Conservation (phyloP, 2,797 vertebrate species). For the Muscicapa comitata region DNA sequence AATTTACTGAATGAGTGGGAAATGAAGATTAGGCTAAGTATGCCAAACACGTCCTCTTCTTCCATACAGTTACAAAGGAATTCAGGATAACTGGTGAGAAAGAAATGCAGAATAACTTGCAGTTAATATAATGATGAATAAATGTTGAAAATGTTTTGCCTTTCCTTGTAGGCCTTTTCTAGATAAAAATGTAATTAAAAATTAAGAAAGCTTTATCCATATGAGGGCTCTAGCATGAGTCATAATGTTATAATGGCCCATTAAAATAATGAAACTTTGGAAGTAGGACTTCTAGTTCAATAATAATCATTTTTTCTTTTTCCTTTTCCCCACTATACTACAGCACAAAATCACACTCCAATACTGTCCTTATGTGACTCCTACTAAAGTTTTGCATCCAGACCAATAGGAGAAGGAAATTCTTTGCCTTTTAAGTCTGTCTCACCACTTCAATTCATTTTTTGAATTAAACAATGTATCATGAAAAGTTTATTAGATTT, state of each 20-base stretch:
- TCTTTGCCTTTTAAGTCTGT: background rate
- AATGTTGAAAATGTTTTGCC: background rate
- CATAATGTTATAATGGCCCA: background rate
- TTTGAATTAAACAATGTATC: background rate
- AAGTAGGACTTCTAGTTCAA: background rate
- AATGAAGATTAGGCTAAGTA: background rate
- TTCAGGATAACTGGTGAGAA: background rate
- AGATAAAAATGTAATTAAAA: background rate
- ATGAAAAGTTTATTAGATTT: background rate
- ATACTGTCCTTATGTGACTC: background rate
- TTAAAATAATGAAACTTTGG: background rate
- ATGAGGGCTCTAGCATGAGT: background rate
- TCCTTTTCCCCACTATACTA: background rate
- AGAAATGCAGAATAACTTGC: background rate
- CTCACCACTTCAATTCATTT: background rate
- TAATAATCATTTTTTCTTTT: background rate
- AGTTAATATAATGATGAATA: background rate
- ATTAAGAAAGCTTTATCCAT: background rate
- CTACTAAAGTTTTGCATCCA: background rate
- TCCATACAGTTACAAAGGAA: background rate
- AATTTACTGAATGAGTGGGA: background rate
- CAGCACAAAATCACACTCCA: background rate
- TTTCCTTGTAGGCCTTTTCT: background rate
- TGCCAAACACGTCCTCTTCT: background rate
- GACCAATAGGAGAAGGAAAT: background rate